These are phyloP conservation scores for Eilema sororculum DNA, from an alignment of 2,888 invertebrate species.

Conservation along the genomic window DNA sequence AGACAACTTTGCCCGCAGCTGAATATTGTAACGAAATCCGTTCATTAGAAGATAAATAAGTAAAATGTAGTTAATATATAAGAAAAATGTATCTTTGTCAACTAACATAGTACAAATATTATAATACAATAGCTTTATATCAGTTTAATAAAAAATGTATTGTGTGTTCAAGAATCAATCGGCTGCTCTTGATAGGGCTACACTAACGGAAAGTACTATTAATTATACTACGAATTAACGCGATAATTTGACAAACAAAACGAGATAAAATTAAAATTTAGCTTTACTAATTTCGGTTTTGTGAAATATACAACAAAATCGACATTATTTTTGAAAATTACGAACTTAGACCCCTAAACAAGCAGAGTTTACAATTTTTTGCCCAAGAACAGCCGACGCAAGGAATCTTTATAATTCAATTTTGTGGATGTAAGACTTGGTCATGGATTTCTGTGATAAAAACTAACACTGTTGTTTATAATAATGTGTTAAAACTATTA, in stretches of 20 bases:
- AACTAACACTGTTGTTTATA: conserved; percentile 11
- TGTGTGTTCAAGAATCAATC: background rate
- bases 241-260: too few species aligned
- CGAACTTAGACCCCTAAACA: too few species aligned
- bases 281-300: too few species aligned
- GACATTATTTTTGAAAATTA: too few species aligned
- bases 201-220: too few species aligned
- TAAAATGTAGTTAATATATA: conserved; percentile 11
- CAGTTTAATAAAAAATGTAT: background rate
- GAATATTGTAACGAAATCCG: background rate
- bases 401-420: conserved; percentile 1
- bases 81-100: background rate
- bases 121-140: conserved; percentile 3
- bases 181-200: background rate
- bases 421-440: conserved; percentile 13
- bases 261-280: too few species aligned
- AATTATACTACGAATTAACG: too few species aligned
- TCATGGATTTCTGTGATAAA: conserved; percentile 44
- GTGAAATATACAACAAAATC: too few species aligned
- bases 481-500: background rate
- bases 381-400: background rate
- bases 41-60: conserved; percentile 10
- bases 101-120: conserved; percentile 18
- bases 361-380: background rate
- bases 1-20: background rate